Evolutionary conservation across 2,888 invertebrate species (phyloP).

Genomic region (Scaptomyza flava): DNA sequence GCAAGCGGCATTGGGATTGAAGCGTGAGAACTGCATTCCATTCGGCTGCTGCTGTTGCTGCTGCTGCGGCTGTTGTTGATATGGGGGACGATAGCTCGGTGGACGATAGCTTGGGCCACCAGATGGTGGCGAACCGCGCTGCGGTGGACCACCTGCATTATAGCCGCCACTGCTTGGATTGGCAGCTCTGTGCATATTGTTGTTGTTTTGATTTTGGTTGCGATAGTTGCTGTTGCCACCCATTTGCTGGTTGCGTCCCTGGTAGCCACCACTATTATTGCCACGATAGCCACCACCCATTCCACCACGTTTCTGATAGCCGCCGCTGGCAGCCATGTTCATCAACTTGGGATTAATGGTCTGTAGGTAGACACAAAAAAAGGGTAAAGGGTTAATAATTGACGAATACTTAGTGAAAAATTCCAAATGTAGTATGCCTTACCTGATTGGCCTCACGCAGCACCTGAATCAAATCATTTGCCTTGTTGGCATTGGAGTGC

Average conservation of each 20-base stretch:
- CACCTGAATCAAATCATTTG: constrained; percentile 95
- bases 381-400: background rate
- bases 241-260: constrained; percentile 74
- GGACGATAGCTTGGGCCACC: constrained; percentile 61
- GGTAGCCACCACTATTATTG: constrained; percentile 66
- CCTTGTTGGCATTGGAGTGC: constrained; percentile 94
- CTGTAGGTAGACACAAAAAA: constrained; percentile 53
- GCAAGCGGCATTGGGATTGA: constrained; percentile 74
- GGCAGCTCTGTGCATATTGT: constrained; percentile 52
- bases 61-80: constrained; percentile 48
- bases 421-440: constrained; percentile 14
- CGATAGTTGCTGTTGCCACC: constrained; percentile 57
- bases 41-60: constrained; percentile 32
- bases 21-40: constrained; percentile 64
- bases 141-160: constrained; percentile 52
- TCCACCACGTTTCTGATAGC: constrained; percentile 75
- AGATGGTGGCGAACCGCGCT: constrained; percentile 58
- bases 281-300: constrained; percentile 75
- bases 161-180: constrained; percentile 41
- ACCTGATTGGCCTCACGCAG: constrained; percentile 97
- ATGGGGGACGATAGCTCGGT: constrained; percentile 5
- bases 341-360: constrained; percentile 95
- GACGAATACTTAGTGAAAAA: too few relatives aligned
- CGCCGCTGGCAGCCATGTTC: constrained; percentile 87
- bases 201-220: constrained; percentile 55